phyloP scores from a whole-genome alignment of 2,888 invertebrate species.

The Rhopalosiphum nymphaeae region DNA sequence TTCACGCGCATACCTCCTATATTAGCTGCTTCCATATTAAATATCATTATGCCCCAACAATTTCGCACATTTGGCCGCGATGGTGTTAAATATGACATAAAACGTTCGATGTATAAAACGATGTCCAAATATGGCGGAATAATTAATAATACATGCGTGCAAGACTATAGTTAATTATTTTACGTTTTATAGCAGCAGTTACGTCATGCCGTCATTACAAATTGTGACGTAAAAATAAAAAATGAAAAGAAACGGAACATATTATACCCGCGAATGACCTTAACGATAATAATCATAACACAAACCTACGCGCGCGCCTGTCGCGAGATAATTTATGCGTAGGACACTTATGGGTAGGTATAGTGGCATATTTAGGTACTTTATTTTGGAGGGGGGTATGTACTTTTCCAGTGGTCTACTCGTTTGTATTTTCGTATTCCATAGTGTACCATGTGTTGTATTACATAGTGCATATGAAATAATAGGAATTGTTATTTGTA shows the following conservation, averaged over 20 bases:
- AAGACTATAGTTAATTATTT: not conserved
- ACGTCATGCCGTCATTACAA: not conserved
- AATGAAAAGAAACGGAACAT: conserved; percentile 19
- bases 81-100: not conserved
- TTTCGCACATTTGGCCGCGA: not conserved
- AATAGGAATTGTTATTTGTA: no score
- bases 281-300: not conserved
- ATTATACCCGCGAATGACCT: conserved; percentile 10
- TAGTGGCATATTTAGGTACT: no score
- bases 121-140: conserved; percentile 27
- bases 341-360: not conserved
- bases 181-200: conserved; percentile 11
- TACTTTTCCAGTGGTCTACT: no score
- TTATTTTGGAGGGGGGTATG: no score
- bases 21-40: not conserved
- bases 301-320: not conserved
- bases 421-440: no score
- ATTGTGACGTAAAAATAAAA: conserved; percentile 3
- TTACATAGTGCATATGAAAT: no score
- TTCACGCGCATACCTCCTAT: not conserved
- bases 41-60: not conserved
- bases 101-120: not conserved
- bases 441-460: no score
- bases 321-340: not conserved
- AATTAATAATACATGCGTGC: not conserved